Base-by-base conservation (phyloP, 2,797 vertebrate genomes). In the Garrulus glandarius region DNA sequence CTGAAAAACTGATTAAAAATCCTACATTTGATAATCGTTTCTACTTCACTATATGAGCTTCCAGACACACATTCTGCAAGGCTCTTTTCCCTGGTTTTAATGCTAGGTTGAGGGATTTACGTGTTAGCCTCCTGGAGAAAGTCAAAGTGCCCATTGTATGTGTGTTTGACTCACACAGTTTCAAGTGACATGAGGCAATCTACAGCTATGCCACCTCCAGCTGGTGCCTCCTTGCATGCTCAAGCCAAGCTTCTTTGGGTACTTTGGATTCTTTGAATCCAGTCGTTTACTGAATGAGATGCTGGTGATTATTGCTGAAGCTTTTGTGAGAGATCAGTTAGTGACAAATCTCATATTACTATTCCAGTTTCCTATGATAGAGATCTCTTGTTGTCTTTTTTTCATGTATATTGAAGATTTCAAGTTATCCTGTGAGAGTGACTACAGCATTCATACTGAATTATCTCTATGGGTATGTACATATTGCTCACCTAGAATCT, bases 281-380 rank as follows among this genome's bases (percentile, higher is more conserved):
- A 43, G 15, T 27, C 36, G 9, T 4, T 79, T 59, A 44, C 30
- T 78, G 76, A 80, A 65, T 9, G 19, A 74, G 43, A 41, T 29
- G 61, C 29, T 89, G 36, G 15, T 86, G 75, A 43, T 79, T 46
- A 90, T 17, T 65, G 60, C 41, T 46, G 74, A 79, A 88, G 52
- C 7, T 76, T 72, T 53, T 57, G 49, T 83, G 82, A 61, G 36
- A 89, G 39, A 32, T 53, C 36, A 57, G 11, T 63, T 69, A 60
- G 39, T 71, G 34, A 57, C 24, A 41, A 71, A 67, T 72, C 20
- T 69, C n/a, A 4, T 46, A 22, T 10, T 36, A 19, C 50, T 61
- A 12, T 36, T 92, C 30, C 39, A 44, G 26, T 59, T 91, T 47
- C 19, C 59, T 15, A 17, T 69, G 52, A 47, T 5, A 20, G 36